phyloP scores from a whole-genome alignment of 1,140 invertebrate genomes.

The Microvelia longipes region DNA sequence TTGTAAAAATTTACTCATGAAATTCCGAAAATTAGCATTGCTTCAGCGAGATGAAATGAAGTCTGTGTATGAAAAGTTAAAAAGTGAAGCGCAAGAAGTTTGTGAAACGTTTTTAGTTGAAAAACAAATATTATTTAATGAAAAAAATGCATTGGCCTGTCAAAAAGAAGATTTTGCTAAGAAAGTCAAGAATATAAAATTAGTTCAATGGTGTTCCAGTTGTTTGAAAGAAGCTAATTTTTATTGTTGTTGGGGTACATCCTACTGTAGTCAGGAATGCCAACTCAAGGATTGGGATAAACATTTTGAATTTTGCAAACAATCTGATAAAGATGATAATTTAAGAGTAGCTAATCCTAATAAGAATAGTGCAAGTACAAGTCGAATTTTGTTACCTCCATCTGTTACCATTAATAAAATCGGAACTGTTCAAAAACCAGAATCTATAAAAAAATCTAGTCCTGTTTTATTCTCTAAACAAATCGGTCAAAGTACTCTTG shows the following conservation, averaged over 20 bases:
- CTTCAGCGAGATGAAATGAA: not conserved
- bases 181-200: not conserved
- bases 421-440: too few relatives aligned
- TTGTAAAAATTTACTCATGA: not conserved
- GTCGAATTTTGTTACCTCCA: not conserved
- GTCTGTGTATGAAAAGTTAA: not conserved
- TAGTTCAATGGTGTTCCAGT: slow-evolving; percentile 37
- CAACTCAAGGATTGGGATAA: slow-evolving; percentile 32
- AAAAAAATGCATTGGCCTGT: not conserved
- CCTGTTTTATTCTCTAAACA: too few relatives aligned
- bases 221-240: slow-evolving; percentile 74
- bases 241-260: slow-evolving; percentile 89
- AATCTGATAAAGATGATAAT: not conserved
- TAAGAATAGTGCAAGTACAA: not conserved
- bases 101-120: not conserved
- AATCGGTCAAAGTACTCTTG: too few relatives aligned
- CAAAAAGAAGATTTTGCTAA: not conserved
- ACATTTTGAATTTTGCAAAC: not conserved
- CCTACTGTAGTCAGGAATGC: slow-evolving; percentile 76
- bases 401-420: not conserved
- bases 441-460: too few relatives aligned
- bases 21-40: not conserved
- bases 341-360: not conserved
- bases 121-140: too few relatives aligned
- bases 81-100: not conserved